Evolutionary conservation across 1,140 invertebrate species (phyloP).

Genomic region (Solenopsis fugax): DNA sequence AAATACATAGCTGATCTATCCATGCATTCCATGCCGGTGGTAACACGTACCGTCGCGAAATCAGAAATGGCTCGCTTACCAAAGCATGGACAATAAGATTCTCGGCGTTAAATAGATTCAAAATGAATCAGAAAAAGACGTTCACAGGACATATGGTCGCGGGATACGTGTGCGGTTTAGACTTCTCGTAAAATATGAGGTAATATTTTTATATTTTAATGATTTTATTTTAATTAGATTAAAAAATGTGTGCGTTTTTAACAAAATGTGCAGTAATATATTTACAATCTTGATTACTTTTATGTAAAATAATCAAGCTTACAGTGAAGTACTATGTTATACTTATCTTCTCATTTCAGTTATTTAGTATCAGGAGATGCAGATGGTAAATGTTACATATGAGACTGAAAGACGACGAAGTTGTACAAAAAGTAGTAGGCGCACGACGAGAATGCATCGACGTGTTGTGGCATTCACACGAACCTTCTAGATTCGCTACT

Average conservation of each 20-base stretch:
- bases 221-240: background rate
- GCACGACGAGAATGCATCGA: conserved; percentile 98
- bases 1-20: conserved; percentile 99
- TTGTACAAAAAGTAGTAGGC: conserved; percentile 99
- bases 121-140: conserved; percentile 98
- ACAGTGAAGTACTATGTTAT: background rate
- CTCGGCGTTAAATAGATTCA: conserved; percentile 98
- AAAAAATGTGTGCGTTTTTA: background rate
- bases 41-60: conserved; percentile 97
- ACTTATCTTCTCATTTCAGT: conserved; percentile 87
- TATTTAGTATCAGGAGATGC: conserved; percentile 99
- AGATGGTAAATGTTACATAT: conserved; percentile 99
- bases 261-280: background rate
- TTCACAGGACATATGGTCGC: conserved; percentile 99
- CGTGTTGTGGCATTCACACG: conserved; percentile 99
- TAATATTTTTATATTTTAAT: conserved; percentile 79
- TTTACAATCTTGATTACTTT: background rate
- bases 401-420: conserved; percentile 99
- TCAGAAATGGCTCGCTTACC: conserved; percentile 99
- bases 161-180: conserved; percentile 98
- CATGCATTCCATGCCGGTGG: conserved; percentile 99
- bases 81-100: conserved; percentile 99
- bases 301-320: background rate
- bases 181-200: conserved; percentile 99
- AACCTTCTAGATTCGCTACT: conserved; percentile 97